These are phyloP conservation scores for Scarus forsteni DNA, from an alignment of 2,797 vertebrate genomes.

Conservation along the genomic window DNA sequence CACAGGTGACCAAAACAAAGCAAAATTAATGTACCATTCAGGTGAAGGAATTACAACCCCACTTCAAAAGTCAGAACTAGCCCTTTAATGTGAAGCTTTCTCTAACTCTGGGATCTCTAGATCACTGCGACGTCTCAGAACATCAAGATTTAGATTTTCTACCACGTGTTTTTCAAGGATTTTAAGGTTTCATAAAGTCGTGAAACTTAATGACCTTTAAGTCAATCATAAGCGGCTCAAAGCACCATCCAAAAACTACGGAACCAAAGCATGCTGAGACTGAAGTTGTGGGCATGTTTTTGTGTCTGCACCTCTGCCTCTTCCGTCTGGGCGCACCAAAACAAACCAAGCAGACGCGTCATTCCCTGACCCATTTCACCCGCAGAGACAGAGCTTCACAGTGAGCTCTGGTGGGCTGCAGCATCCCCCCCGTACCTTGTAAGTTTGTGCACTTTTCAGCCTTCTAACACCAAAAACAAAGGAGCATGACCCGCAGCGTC, in stretches of 20 bases:
- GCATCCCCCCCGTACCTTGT: background rate
- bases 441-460: conserved; percentile 25
- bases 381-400: background rate
- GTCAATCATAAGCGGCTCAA: background rate
- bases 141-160: too few relatives aligned
- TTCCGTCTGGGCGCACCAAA: conserved; percentile 32
- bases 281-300: conserved; percentile 7
- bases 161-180: too few relatives aligned
- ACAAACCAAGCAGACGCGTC: conserved; percentile 36
- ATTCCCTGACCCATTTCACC: conserved; percentile 37
- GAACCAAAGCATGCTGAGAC: too few relatives aligned
- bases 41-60: too few relatives aligned
- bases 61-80: too few relatives aligned
- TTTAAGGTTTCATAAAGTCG: too few relatives aligned
- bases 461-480: background rate
- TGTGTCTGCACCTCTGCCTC: background rate
- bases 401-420: background rate
- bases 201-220: too few relatives aligned
- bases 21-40: too few relatives aligned
- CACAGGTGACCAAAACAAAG: too few relatives aligned
- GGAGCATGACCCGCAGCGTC: background rate
- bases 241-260: background rate
- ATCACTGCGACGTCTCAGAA: too few relatives aligned
- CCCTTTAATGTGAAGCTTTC: too few relatives aligned
- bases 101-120: too few relatives aligned